Conservation (phyloP, 2,797 vertebrate species). For the Odontamblyopus lacepedii region DNA sequence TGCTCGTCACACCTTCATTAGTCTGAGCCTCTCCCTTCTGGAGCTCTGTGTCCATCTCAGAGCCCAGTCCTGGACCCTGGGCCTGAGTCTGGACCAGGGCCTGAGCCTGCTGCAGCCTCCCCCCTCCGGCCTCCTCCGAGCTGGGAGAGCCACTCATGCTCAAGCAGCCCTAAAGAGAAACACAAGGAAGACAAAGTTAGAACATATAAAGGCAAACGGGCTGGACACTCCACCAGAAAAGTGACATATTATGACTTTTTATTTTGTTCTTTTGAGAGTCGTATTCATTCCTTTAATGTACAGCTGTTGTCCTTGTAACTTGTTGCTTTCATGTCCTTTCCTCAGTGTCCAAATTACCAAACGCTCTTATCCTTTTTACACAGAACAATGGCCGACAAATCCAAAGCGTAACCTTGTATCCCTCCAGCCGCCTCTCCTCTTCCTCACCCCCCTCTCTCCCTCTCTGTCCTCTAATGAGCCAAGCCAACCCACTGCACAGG, state of each 20-base stretch:
- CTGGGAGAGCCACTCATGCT: constrained; percentile 65
- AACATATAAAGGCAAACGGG: too few species aligned
- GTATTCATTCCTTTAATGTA: too few species aligned
- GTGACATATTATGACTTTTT: too few species aligned
- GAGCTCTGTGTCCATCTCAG: constrained; percentile 41
- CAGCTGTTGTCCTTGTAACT: constrained; percentile 9
- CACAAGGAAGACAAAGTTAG: background rate
- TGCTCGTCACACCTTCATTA: constrained; percentile 42
- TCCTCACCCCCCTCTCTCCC: background rate
- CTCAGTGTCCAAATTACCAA: constrained; percentile 21
- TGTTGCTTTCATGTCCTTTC: constrained; percentile 26
- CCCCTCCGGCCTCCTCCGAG: constrained; percentile 66
- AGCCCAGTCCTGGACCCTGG: constrained; percentile 40
- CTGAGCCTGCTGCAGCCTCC: constrained; percentile 45
- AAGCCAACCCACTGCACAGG: constrained; percentile 41
- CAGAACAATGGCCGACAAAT: constrained; percentile 29
- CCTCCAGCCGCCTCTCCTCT: constrained; percentile 20
- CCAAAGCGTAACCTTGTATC: constrained; percentile 25
- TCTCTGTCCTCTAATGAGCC: constrained; percentile 55
- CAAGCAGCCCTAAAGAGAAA: constrained; percentile 55
- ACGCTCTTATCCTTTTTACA: constrained; percentile 9
- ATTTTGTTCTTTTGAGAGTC: too few species aligned
- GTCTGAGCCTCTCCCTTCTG: constrained; percentile 63
- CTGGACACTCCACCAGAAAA: too few species aligned
- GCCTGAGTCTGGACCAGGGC: constrained; percentile 58